phyloP scores from a whole-genome alignment of 2,797 vertebrate species.

The Helarctos malayanus region DNA sequence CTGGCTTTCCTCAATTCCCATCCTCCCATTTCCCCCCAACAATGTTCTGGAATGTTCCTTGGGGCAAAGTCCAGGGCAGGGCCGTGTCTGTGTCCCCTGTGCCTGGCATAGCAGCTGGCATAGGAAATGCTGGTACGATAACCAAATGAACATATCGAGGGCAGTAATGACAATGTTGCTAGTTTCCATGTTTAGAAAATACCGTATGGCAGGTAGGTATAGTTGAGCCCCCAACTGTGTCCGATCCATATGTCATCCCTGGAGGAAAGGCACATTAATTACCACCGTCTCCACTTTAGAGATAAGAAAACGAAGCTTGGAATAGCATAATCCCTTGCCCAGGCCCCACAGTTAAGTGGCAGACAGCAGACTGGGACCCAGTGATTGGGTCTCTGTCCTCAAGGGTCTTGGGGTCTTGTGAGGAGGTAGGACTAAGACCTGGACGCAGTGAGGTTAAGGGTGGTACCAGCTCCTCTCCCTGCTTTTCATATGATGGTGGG shows the following conservation, averaged over 20 bases:
- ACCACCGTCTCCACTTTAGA: background rate
- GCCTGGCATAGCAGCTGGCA: background rate
- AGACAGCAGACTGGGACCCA: background rate
- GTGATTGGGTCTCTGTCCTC: background rate
- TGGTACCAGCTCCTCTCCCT: background rate
- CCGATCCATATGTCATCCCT: background rate
- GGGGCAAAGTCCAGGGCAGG: background rate
- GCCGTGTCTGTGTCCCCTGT: background rate
- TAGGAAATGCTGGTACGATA: background rate
- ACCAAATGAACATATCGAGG: background rate
- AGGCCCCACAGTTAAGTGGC: background rate
- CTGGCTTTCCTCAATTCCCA: background rate
- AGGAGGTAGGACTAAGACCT: background rate
- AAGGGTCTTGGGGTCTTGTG: background rate
- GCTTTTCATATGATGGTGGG: background rate
- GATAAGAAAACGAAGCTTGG: background rate
- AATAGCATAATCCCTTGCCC: background rate
- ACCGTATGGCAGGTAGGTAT: background rate
- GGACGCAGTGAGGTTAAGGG: background rate
- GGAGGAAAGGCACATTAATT: background rate
- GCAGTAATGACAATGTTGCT: too few relatives aligned
- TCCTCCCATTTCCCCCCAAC: background rate
- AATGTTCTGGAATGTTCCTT: background rate
- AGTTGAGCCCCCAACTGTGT: background rate
- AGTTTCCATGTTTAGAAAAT: background rate